Evolutionary conservation across 1,140 invertebrate genomes (phyloP).

Genomic region (Eulimnadia texana): DNA sequence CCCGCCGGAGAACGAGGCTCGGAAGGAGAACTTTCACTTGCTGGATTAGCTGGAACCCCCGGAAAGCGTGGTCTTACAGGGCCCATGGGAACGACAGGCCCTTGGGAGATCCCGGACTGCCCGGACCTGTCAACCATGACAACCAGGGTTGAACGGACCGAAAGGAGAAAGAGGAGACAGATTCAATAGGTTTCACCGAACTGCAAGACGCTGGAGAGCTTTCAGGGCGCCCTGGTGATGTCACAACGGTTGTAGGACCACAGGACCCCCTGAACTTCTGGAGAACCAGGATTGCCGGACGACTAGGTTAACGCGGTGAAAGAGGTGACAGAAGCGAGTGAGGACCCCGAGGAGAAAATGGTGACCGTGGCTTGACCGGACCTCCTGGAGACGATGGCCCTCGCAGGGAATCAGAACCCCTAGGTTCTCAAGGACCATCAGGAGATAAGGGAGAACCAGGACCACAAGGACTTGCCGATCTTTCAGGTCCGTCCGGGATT

Average conservation of each 20-base stretch:
- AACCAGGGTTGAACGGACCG: slow-evolving; percentile 22
- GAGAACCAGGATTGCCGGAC: slow-evolving; percentile 16
- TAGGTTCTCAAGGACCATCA: slow-evolving; percentile 9
- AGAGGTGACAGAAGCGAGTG: slow-evolving; percentile 28
- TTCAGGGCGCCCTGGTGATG: slow-evolving; percentile 20
- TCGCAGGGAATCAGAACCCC: slow-evolving; percentile 19
- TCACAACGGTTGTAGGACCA: slow-evolving; percentile 21
- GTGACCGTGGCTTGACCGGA: slow-evolving; percentile 30
- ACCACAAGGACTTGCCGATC: background rate
- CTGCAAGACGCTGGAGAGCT: slow-evolving; percentile 1
- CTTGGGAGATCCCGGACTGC: background rate
- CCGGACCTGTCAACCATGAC: slow-evolving; percentile 18
- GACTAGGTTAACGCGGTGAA: slow-evolving; percentile 21
- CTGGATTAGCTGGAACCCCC: slow-evolving; percentile 29
- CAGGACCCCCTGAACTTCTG: slow-evolving; percentile 31
- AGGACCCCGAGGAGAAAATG: slow-evolving; percentile 13
- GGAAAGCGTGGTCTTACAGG: slow-evolving; percentile 27
- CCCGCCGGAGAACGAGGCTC: slow-evolving; percentile 22
- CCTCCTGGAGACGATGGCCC: slow-evolving; percentile 25
- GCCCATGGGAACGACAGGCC: slow-evolving; percentile 15
- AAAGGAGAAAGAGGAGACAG: slow-evolving; percentile 24
- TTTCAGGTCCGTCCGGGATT: background rate
- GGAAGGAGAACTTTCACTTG: slow-evolving; percentile 11
- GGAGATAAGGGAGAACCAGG: slow-evolving; percentile 3
- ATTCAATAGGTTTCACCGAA: slow-evolving; percentile 16